Conservation (phyloP, 2,113 vertebrate genomes). For the Callospermophilus lateralis region DNA sequence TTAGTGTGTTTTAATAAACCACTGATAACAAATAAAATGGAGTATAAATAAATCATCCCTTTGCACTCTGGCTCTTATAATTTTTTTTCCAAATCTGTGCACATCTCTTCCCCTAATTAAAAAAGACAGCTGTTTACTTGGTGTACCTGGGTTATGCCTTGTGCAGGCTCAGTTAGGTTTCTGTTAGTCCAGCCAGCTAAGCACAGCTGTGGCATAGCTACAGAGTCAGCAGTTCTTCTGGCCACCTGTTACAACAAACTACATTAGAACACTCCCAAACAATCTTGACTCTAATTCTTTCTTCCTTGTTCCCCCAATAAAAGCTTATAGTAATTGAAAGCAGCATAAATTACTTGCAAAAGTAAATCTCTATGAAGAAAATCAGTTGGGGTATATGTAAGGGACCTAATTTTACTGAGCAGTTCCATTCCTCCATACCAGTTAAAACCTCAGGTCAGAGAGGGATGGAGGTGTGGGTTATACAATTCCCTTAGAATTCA, state of each 20-base stretch:
- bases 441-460: slow-evolving; percentile 55
- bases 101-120: slow-evolving; percentile 13
- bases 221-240: slow-evolving; percentile 21
- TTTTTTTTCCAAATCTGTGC: slow-evolving; percentile 34
- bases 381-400: slow-evolving; percentile 62
- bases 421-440: slow-evolving; percentile 48
- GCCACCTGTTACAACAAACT: slow-evolving; percentile 59
- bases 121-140: slow-evolving; percentile 40
- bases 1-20: slow-evolving; percentile 23
- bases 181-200: slow-evolving; percentile 34
- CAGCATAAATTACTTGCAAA: slow-evolving; percentile 65
- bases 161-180: not conserved
- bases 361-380: slow-evolving; percentile 67
- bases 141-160: not conserved
- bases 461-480: not conserved
- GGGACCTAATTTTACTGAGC: slow-evolving; percentile 49
- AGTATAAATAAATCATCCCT: slow-evolving; percentile 22
- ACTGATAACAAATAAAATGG: slow-evolving; percentile 21
- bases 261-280: slow-evolving; percentile 36
- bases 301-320: not conserved
- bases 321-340: slow-evolving; percentile 61
- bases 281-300: slow-evolving; percentile 50
- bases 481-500: not conserved
- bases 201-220: slow-evolving; percentile 53
- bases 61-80: not conserved